These are phyloP conservation scores for Margaritifera margaritifera DNA, from an alignment of 2,888 invertebrate genomes.

Conservation along the genomic window DNA sequence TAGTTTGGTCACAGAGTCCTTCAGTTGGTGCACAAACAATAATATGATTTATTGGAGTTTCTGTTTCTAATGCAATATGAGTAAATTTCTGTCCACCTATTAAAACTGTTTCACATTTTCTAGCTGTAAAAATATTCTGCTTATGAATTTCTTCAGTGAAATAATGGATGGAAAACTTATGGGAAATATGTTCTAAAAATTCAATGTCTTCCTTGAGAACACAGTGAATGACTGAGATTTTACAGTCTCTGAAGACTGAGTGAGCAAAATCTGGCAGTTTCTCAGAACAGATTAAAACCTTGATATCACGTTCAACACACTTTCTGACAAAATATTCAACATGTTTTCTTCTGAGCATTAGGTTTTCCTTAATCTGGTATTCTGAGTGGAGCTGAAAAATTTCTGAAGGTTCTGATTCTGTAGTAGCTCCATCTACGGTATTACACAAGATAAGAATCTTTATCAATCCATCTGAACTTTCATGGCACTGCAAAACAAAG, in stretches of 20 bases:
- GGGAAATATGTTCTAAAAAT: conserved; percentile 27
- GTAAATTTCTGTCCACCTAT: conserved; percentile 28
- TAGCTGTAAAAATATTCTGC: conserved; percentile 11
- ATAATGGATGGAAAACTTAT: conserved; percentile 12
- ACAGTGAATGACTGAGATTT: conserved; percentile 42
- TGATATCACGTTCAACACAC: conserved; percentile 18
- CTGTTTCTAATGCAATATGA: conserved; percentile 11
- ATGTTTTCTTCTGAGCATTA: conserved; percentile 10
- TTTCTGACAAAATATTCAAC: conserved; percentile 25
- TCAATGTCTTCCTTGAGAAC: conserved; percentile 41
- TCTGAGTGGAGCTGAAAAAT: conserved; percentile 10
- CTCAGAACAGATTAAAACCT: conserved; percentile 41
- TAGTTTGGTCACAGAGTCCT: conserved; percentile 37
- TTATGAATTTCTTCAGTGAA: conserved; percentile 16
- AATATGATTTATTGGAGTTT: conserved; percentile 18
- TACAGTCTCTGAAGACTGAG: conserved; percentile 30
- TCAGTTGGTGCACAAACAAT: conserved; percentile 44
- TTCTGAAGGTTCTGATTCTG: conserved; percentile 12
- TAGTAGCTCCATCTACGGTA: conserved; percentile 4
- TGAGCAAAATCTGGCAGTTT: conserved; percentile 42
- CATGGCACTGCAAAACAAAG: conserved; percentile 16
- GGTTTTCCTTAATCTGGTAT: conserved; percentile 3
- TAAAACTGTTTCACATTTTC: conserved; percentile 6
- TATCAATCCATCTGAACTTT: background rate
- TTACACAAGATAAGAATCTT: conserved; percentile 15